Evolutionary conservation across 2,113 vertebrate species (phyloP).

Genomic region (Leuciscus idus): DNA sequence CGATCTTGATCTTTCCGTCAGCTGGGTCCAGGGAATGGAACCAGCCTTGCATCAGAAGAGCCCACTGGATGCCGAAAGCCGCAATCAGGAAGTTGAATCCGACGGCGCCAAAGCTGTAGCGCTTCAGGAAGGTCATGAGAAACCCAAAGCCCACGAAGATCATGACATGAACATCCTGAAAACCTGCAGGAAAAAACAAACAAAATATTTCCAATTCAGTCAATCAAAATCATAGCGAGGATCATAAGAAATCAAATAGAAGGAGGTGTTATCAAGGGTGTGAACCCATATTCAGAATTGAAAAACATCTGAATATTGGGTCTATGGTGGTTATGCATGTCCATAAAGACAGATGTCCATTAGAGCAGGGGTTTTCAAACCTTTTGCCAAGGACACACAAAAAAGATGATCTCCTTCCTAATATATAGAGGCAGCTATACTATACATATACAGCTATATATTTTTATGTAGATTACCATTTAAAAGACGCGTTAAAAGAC

Average conservation of each 20-base stretch:
- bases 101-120: conserved; percentile 89
- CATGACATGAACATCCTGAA: conserved; percentile 98
- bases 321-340: neutral
- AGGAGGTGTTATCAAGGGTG: no score
- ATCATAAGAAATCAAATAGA: neutral
- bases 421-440: neutral
- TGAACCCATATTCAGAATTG: neutral
- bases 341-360: neutral
- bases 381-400: neutral
- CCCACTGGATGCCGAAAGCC: conserved; percentile 95
- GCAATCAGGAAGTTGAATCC: conserved; percentile 97
- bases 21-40: conserved; percentile 77
- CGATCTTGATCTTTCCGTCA: conserved; percentile 83
- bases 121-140: conserved; percentile 95
- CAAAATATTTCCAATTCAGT: no score
- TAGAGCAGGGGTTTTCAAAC: neutral
- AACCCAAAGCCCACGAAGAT: conserved; percentile 98
- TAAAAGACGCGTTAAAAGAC: neutral
- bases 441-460: neutral
- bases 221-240: neutral
- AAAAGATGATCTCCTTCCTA: neutral
- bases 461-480: neutral
- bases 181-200: conserved; percentile 77
- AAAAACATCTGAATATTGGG: neutral
- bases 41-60: conserved; percentile 96